Percentiles rank a stretch among this genome's conserved stretches.
Conservation (phyloP, 1,140 invertebrate species). For the Pseudobourletiella spinata region DNA sequence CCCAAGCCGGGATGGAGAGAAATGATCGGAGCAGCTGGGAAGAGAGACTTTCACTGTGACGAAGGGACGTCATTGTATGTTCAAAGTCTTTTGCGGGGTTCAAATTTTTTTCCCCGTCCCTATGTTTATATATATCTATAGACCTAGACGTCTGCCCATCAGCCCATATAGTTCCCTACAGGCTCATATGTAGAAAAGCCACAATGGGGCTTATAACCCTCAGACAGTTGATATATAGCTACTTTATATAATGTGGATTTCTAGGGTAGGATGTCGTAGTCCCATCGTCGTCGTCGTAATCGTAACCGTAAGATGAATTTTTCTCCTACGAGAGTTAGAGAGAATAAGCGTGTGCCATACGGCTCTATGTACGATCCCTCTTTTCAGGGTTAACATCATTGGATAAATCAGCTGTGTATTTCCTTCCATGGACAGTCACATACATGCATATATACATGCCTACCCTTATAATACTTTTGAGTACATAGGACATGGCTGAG, state of each 20-base stretch:
- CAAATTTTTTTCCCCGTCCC: neutral
- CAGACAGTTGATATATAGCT: neutral
- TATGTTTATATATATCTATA: neutral
- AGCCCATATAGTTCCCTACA: neutral
- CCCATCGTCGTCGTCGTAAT: neutral
- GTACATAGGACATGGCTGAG: neutral
- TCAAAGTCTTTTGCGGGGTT: neutral
- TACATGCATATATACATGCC: too few relatives aligned
- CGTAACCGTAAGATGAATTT: neutral
- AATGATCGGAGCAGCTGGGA: conserved; percentile 1
- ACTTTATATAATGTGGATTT: neutral
- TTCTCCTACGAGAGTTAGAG: neutral
- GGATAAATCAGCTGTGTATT: neutral
- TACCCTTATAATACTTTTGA: too few relatives aligned
- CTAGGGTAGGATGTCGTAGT: neutral
- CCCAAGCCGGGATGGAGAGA: neutral
- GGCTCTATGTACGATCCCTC: neutral
- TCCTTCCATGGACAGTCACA: neutral
- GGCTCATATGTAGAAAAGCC: neutral
- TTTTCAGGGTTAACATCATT: neutral
- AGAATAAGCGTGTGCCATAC: neutral
- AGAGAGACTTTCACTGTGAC: neutral
- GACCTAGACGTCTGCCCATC: neutral
- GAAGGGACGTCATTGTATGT: neutral
- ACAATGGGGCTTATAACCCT: neutral